A percentile compares a stretch with the other conserved stretches of the same genome.
Evolutionary conservation across 2,888 invertebrate genomes (phyloP).

Genomic region (Andrena bucephala): DNA sequence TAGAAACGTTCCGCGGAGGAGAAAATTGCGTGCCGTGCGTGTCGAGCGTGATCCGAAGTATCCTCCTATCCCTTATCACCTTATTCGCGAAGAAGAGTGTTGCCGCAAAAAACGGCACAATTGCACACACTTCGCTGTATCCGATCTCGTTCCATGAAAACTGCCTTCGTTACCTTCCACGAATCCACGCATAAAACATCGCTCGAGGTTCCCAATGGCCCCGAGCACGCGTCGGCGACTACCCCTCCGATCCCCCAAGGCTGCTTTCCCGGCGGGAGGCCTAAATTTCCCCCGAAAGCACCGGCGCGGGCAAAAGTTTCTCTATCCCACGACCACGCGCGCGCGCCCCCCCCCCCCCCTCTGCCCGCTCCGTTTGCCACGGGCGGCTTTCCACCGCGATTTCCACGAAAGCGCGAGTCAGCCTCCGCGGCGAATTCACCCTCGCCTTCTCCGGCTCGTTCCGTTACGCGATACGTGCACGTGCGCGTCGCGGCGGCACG

Average conservation of each 20-base stretch:
- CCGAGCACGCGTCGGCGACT: background rate
- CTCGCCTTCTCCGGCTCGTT: background rate
- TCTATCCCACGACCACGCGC: slow-evolving; percentile 8
- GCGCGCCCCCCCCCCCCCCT: too few relatives aligned
- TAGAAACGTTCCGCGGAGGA: too few relatives aligned
- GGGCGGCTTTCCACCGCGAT: slow-evolving; percentile 6
- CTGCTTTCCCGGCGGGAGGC: background rate
- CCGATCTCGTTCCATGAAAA: too few relatives aligned
- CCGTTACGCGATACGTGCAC: slow-evolving; percentile 46
- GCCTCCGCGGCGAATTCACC: slow-evolving; percentile 2
- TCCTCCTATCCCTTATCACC: too few relatives aligned
- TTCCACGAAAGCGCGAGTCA: slow-evolving; percentile 18
- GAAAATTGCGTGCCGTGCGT: too few relatives aligned
- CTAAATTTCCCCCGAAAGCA: slow-evolving; percentile 6
- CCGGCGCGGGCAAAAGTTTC: slow-evolving; percentile 16
- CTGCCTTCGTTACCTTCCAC: too few relatives aligned
- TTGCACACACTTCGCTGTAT: too few relatives aligned
- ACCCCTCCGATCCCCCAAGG: background rate
- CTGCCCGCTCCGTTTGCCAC: slow-evolving; percentile 6
- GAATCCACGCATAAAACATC: too few relatives aligned
- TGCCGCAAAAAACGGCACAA: too few relatives aligned
- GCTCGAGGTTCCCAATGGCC: too few relatives aligned
- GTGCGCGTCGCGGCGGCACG: slow-evolving; percentile 29
- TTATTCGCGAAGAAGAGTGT: too few relatives aligned
- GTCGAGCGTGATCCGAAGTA: too few relatives aligned